These are phyloP conservation scores for Acrossocheilus wenchowensis DNA, from an alignment of 2,797 vertebrate genomes.

Conservation along the genomic window DNA sequence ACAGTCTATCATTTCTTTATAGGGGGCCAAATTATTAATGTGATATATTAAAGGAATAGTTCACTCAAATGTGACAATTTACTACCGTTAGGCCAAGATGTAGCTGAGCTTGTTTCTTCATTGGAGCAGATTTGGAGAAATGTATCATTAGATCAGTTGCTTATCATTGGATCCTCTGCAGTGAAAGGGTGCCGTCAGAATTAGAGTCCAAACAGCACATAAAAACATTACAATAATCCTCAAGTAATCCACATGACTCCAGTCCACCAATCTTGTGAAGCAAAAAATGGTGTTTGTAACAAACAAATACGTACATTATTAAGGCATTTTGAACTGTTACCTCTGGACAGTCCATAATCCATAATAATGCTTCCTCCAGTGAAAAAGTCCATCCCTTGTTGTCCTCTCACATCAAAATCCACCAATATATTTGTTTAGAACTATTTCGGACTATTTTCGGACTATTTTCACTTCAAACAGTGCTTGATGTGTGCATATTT, in stretches of 20 bases:
- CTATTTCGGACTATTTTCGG: no score
- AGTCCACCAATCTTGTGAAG: not conserved
- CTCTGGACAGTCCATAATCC: not conserved
- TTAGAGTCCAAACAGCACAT: not conserved
- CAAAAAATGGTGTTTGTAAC: not conserved
- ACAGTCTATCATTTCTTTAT: not conserved
- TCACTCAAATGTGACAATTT: not conserved
- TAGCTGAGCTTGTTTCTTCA: not conserved
- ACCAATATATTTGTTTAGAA: not conserved
- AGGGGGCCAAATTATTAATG: not conserved
- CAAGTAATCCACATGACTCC: not conserved
- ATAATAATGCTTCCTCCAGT: not conserved
- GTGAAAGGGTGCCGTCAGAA: not conserved
- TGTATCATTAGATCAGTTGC: not conserved
- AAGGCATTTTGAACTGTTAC: not conserved
- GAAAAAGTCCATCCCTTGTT: not conserved
- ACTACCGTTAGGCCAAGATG: not conserved
- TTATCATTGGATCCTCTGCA: not conserved
- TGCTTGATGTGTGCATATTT: not conserved
- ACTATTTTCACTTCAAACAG: not conserved
- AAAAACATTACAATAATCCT: not conserved
- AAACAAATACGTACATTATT: not conserved
- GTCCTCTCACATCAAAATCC: not conserved
- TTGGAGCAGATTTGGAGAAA: not conserved
- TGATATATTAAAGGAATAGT: not conserved